Evolutionary conservation across 1,140 invertebrate genomes (phyloP).

Genomic region (Gryllus bimaculatus): DNA sequence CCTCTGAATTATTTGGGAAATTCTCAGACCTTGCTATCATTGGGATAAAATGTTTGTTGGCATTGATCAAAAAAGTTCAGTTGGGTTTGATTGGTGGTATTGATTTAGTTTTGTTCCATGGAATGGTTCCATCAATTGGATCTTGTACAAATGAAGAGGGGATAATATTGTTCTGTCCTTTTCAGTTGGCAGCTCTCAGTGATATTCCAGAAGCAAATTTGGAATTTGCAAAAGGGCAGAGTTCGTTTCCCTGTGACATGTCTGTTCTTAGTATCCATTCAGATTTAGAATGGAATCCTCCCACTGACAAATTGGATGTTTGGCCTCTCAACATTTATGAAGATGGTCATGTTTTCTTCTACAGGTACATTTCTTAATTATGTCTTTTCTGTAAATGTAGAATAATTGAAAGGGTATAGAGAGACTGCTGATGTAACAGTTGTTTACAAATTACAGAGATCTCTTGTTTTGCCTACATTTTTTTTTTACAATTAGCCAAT

Average conservation of each 20-base stretch:
- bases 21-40: no score
- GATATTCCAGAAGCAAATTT: conserved; percentile 51
- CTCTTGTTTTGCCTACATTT: no score
- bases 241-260: conserved; percentile 47
- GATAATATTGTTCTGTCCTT: not conserved
- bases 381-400: not conserved
- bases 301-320: conserved; percentile 35
- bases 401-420: no score
- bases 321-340: conserved; percentile 41
- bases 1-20: no score
- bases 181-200: conserved; percentile 47
- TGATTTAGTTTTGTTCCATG: no score
- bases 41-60: no score
- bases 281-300: conserved; percentile 46
- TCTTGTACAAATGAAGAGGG: no score
- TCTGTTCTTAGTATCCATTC: conserved; percentile 44
- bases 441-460: no score
- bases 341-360: conserved; percentile 40
- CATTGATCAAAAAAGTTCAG: not conserved
- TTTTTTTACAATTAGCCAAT: no score
- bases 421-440: no score
- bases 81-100: not conserved
- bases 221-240: conserved; percentile 50
- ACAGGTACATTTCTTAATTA: conserved; percentile 31
- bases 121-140: no score